A percentile compares a stretch with the other conserved stretches of the same genome.
Conservation (phyloP, 2,113 vertebrate species). For the Heterochromis multidens region DNA sequence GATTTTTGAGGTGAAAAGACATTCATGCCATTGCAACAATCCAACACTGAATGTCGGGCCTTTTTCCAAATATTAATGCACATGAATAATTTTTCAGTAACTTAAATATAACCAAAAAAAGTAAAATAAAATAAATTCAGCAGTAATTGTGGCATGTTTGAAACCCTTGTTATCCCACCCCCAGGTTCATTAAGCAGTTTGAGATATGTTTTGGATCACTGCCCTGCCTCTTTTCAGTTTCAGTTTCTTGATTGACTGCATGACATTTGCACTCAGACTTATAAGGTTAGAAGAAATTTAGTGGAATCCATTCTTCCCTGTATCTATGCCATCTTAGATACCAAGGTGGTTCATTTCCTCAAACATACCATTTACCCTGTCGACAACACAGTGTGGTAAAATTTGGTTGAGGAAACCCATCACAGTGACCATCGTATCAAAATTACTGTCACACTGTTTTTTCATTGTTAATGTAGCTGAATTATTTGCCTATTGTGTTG, state of each 20-base stretch:
- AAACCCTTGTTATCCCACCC: background rate
- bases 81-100: background rate
- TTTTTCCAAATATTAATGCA: background rate
- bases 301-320: background rate
- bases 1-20: too few species aligned
- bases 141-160: background rate
- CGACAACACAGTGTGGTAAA: background rate
- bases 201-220: background rate
- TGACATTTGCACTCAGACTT: background rate
- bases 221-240: background rate
- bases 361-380: background rate
- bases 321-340: background rate
- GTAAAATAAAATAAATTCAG: background rate
- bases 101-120: background rate
- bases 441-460: background rate
- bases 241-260: background rate
- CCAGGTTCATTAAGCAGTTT: background rate
- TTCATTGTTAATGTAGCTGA: background rate
- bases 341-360: background rate
- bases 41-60: background rate
- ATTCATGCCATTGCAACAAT: too few species aligned
- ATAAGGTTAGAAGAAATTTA: background rate
- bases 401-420: background rate
- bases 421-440: background rate
- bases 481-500: background rate